These are phyloP conservation scores for Rhingia rostrata DNA, from an alignment of 2,888 invertebrate species.

Conservation along the genomic window DNA sequence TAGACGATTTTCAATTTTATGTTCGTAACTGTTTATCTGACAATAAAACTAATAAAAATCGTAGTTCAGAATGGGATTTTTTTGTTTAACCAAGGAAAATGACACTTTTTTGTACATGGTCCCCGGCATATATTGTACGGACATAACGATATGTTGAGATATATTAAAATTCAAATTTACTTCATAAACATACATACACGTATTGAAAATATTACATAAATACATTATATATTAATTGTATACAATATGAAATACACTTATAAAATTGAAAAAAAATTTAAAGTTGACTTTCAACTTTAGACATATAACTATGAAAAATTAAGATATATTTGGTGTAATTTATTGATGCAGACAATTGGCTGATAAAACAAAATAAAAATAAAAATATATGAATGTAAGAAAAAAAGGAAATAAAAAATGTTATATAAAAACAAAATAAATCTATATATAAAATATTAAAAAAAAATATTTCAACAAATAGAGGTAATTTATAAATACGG, in stretches of 20 bases:
- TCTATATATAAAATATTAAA: slow-evolving; percentile 62
- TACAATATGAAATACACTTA: slow-evolving; percentile 33
- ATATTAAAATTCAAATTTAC: not conserved
- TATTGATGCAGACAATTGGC: slow-evolving; percentile 50
- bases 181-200: slow-evolving; percentile 9
- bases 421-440: slow-evolving; percentile 63
- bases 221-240: slow-evolving; percentile 29
- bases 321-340: slow-evolving; percentile 60
- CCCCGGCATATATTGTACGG: not conserved
- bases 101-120: slow-evolving; percentile 22
- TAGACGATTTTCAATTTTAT: slow-evolving; percentile 34
- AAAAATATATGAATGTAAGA: slow-evolving; percentile 58
- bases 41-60: slow-evolving; percentile 57
- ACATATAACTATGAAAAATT: slow-evolving; percentile 40
- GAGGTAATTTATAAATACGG: not conserved
- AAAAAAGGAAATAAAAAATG: slow-evolving; percentile 46
- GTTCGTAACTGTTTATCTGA: slow-evolving; percentile 64
- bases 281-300: slow-evolving; percentile 34
- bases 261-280: slow-evolving; percentile 17
- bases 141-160: not conserved
- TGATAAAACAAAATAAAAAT: slow-evolving; percentile 17
- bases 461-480: slow-evolving; percentile 31
- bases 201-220: slow-evolving; percentile 16
- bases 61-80: slow-evolving; percentile 8
- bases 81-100: not conserved